These are phyloP conservation scores for Ispidina lecontei DNA, from an alignment of 2,797 vertebrate species.

Conservation along the genomic window DNA sequence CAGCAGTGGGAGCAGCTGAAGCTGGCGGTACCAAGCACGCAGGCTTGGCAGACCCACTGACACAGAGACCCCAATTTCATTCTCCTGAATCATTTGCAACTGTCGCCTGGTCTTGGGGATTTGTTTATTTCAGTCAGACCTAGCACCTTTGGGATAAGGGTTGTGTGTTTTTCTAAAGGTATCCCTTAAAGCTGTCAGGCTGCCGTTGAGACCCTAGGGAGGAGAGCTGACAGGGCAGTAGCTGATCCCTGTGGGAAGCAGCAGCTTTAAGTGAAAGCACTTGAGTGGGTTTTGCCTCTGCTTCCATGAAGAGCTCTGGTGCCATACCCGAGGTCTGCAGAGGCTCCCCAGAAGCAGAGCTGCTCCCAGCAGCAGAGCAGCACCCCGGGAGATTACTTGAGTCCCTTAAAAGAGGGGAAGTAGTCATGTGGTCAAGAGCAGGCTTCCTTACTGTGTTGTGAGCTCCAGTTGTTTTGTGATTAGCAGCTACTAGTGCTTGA, in stretches of 20 bases:
- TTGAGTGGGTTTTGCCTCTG: background rate
- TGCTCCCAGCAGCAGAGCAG: background rate
- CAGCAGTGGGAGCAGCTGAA: background rate
- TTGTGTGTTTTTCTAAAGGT: background rate
- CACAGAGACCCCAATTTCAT: constrained; percentile 50
- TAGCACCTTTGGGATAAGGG: background rate
- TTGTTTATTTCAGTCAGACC: background rate
- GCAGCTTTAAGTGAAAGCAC: background rate
- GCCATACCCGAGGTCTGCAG: background rate
- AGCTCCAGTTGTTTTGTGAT: background rate
- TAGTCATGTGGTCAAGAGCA: background rate
- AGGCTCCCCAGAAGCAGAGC: background rate
- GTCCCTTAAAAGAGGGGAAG: background rate
- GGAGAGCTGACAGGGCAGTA: background rate
- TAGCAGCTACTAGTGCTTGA: background rate
- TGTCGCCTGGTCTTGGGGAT: background rate
- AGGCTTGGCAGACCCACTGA: constrained; percentile 50
- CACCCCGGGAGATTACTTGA: background rate
- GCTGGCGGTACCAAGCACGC: background rate
- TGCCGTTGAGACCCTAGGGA: background rate
- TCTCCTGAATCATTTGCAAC: background rate
- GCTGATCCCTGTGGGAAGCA: background rate
- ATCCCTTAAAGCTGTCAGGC: background rate
- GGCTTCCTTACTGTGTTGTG: background rate
- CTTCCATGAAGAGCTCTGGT: background rate